A percentile compares a stretch with the other conserved stretches of the same genome.
Conservation (phyloP, 2,797 vertebrate genomes). For the Gallinago solitaria region DNA sequence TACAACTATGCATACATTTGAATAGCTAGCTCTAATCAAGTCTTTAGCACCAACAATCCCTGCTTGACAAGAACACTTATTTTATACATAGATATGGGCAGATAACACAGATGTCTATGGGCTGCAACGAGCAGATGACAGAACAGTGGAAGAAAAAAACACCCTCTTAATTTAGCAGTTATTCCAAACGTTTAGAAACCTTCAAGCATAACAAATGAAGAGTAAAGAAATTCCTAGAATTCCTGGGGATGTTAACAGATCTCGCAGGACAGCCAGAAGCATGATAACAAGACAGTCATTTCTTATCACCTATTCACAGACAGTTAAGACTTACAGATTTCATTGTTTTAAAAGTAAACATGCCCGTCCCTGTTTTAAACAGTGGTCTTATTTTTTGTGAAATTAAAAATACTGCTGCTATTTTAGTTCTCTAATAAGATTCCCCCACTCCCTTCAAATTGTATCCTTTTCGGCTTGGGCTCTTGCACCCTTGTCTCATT, state of each 20-base stretch:
- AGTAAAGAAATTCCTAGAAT: constrained; percentile 62
- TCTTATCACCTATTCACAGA: constrained; percentile 38
- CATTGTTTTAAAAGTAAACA: constrained; percentile 39
- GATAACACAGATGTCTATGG: neutral
- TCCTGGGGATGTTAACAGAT: constrained; percentile 54
- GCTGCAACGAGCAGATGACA: neutral
- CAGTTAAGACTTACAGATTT: constrained; percentile 32
- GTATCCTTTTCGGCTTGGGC: neutral
- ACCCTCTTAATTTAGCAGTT: neutral
- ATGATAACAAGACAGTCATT: constrained; percentile 2
- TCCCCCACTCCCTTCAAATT: neutral
- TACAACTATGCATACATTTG: constrained; percentile 2
- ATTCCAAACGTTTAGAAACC: neutral
- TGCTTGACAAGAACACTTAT: neutral
- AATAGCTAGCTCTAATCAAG: neutral
- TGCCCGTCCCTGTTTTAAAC: neutral
- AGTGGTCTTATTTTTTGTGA: neutral
- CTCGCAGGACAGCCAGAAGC: constrained; percentile 44
- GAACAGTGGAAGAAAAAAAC: neutral
- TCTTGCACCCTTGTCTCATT: neutral
- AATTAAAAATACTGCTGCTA: neutral
- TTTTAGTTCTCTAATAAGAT: neutral
- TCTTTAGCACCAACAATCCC: neutral
- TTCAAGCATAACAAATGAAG: constrained; percentile 24
- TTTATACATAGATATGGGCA: neutral